Base-by-base conservation (phyloP, 2,888 invertebrate genomes). In the Hemicrepidius hirtus region DNA sequence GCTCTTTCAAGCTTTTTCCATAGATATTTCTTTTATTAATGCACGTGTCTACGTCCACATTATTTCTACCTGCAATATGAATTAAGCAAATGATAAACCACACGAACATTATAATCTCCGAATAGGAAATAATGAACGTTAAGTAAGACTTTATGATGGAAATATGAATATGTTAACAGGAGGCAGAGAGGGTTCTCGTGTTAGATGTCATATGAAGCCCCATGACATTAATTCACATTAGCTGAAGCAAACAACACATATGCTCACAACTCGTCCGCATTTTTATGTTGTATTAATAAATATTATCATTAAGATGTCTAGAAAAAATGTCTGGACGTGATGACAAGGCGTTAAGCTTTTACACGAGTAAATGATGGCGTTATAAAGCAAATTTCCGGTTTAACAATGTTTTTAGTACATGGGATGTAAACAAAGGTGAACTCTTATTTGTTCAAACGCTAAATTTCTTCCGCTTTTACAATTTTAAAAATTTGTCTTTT, bases 171-270 rank as follows among this genome's bases (percentile, higher is more conserved):
- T 60, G 67, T 64, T 67, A 60, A 49, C 63, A 73, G 63, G 53
- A 70, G 57, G 68, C 68, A 75, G 76, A 79, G 76, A 79, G 79
- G 79, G 76, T 79, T 79, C 79, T 75, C 77, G 75, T 79, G 79
- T 79, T 75, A 66, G 66, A 67, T 76, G 79, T 78, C 78, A 77
- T 72, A 76, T 74, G 74, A 71, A 74, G 62, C 77, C 75, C 75
- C 59, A 69, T 53, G 62, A 64, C 76, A 78, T 78, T 77, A 77
- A 76, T 78, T 76, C 68, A 76, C 72, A 78, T 78, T 77, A 78
- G 64, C 53, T 49, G 32, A 28, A 62, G 40, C 44, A 24, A 28
- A 41, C 72, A 63, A 57, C 71, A 59, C 40, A 50, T 50, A 62
- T 66, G 66, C 60, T 44, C 60, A n/a, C n/a, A 28, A 41, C 60